phyloP scores from a whole-genome alignment of 2,888 invertebrate species.

The Chesias legatella region DNA sequence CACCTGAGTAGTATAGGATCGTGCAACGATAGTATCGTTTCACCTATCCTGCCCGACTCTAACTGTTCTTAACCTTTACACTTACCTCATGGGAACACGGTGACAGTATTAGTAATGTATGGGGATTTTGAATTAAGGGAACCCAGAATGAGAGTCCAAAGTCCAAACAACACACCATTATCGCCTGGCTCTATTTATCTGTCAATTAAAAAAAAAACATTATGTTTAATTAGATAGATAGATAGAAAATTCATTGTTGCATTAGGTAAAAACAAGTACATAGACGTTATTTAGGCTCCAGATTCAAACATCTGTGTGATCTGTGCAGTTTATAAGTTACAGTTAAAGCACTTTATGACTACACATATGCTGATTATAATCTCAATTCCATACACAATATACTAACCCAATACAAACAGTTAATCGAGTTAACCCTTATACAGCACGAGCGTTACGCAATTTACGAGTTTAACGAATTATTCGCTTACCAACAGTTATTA shows the following conservation, averaged over 20 bases:
- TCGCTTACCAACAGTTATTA: slow-evolving; percentile 58
- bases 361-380: slow-evolving; percentile 34
- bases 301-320: too few relatives aligned
- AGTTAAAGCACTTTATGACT: slow-evolving; percentile 14
- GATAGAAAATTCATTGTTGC: too few relatives aligned
- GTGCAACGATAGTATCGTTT: slow-evolving; percentile 61
- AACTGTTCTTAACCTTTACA: slow-evolving; percentile 31
- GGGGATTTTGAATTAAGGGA: too few relatives aligned
- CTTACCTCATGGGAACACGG: slow-evolving; percentile 12
- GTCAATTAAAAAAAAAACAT: too few relatives aligned
- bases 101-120: too few relatives aligned
- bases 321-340: too few relatives aligned
- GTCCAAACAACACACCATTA: too few relatives aligned
- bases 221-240: too few relatives aligned
- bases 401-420: slow-evolving; percentile 50
- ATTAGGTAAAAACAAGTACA: too few relatives aligned
- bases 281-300: background rate
- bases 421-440: slow-evolving; percentile 70
- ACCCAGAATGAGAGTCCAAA: too few relatives aligned
- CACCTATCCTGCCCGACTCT: slow-evolving; percentile 57
- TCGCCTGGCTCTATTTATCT: too few relatives aligned
- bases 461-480: slow-evolving; percentile 60
- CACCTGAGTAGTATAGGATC: slow-evolving; percentile 31
- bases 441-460: slow-evolving; percentile 58
- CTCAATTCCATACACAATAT: slow-evolving; percentile 45